These are phyloP conservation scores for Apteryx owenii DNA, from an alignment of 2,113 vertebrate genomes.

Conservation along the genomic window DNA sequence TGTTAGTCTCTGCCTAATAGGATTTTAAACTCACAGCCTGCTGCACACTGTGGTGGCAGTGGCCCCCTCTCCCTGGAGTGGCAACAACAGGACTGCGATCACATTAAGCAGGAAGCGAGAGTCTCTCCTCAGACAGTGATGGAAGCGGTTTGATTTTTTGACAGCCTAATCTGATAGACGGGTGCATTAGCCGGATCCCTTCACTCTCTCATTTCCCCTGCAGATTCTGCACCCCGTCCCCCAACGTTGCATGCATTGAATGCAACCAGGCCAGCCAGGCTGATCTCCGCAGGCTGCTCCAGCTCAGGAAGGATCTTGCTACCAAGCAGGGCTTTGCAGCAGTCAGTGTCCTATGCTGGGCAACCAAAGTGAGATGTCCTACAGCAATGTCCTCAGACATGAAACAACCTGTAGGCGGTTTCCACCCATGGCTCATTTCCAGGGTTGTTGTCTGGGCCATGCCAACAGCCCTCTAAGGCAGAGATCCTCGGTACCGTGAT, in stretches of 20 bases:
- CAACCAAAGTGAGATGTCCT: background rate
- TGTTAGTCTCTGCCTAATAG: slow-evolving; percentile 88
- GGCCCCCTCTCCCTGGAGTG: slow-evolving; percentile 63
- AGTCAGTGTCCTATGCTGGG: background rate
- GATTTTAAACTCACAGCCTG: slow-evolving; percentile 83
- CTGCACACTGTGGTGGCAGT: slow-evolving; percentile 52
- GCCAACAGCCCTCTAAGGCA: background rate
- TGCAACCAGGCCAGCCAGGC: background rate
- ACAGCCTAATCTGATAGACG: slow-evolving; percentile 65
- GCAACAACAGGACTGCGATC: slow-evolving; percentile 47
- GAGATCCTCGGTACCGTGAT: background rate
- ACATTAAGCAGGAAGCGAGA: slow-evolving; percentile 49
- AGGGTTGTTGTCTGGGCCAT: no score
- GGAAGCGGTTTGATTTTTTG: slow-evolving; percentile 63
- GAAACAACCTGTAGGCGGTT: background rate
- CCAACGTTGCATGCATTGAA: background rate
- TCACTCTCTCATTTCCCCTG: background rate
- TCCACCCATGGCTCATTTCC: background rate
- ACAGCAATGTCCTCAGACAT: background rate
- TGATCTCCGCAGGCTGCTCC: background rate
- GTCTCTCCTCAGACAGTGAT: slow-evolving; percentile 64
- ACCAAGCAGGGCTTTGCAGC: background rate
- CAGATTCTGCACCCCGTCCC: background rate
- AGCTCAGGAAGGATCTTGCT: background rate
- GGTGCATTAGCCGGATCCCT: slow-evolving; percentile 55